phyloP scores from a whole-genome alignment of 2,888 invertebrate genomes.

The Diaphora mendica region DNA sequence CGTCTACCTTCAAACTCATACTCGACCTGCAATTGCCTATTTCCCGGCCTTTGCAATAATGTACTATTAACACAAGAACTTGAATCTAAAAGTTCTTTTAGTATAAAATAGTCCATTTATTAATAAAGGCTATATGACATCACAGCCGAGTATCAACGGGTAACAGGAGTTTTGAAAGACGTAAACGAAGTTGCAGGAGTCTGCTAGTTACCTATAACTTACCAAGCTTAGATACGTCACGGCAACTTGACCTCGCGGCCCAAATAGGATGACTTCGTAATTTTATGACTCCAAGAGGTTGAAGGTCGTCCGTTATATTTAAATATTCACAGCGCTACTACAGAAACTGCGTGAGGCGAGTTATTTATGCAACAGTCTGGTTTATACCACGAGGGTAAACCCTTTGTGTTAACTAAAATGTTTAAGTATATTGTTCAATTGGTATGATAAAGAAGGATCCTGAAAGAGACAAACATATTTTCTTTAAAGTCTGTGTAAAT shows the following conservation, averaged over 20 bases:
- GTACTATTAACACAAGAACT: too few relatives aligned
- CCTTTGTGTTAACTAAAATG: not conserved
- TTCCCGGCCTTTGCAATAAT: too few relatives aligned
- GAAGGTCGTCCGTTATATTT: conserved; percentile 16
- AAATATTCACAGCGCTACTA: conserved; percentile 13
- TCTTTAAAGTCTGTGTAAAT: too few relatives aligned
- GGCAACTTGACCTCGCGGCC: not conserved
- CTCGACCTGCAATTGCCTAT: too few relatives aligned
- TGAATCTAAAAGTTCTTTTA: too few relatives aligned
- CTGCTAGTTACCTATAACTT: not conserved
- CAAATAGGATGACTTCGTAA: not conserved
- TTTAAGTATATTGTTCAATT: not conserved
- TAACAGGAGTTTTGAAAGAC: too few relatives aligned
- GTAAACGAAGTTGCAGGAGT: too few relatives aligned
- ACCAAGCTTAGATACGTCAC: not conserved
- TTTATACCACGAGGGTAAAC: not conserved
- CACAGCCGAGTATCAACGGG: too few relatives aligned
- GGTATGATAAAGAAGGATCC: not conserved
- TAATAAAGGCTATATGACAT: too few relatives aligned
- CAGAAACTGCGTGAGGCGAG: conserved; percentile 1
- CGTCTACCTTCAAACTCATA: too few relatives aligned
- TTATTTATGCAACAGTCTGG: conserved; percentile 3
- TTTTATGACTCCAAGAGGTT: not conserved
- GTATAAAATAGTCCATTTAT: too few relatives aligned
- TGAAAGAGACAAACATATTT: not conserved